These are phyloP conservation scores for Polylopha cassiicola DNA, from an alignment of 2,888 invertebrate genomes.

Conservation along the genomic window DNA sequence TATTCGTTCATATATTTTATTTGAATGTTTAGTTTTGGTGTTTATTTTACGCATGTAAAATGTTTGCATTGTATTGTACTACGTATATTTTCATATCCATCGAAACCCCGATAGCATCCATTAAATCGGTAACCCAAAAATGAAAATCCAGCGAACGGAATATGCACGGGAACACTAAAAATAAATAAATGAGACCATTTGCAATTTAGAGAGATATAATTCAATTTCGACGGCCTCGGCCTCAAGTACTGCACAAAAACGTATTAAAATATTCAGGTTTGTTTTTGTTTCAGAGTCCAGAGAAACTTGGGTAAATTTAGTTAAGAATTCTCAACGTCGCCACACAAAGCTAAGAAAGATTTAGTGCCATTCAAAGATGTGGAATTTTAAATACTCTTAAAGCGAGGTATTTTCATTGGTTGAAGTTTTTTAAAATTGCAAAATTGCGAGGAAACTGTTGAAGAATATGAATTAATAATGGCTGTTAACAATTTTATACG, in stretches of 20 bases:
- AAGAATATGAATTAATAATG: too few relatives aligned
- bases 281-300: slow-evolving; percentile 36
- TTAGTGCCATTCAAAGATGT: slow-evolving; percentile 36
- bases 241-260: slow-evolving; percentile 30
- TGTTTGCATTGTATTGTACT: too few relatives aligned
- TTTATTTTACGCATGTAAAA: too few relatives aligned
- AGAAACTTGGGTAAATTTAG: slow-evolving; percentile 37
- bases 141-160: slow-evolving; percentile 22
- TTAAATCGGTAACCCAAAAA: slow-evolving; percentile 13
- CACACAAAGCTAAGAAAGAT: slow-evolving; percentile 33
- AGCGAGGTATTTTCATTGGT: slow-evolving; percentile 21
- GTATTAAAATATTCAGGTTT: slow-evolving; percentile 50
- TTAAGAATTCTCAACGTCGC: slow-evolving; percentile 30
- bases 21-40: too few relatives aligned
- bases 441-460: too few relatives aligned
- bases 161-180: slow-evolving; percentile 25
- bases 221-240: slow-evolving; percentile 40
- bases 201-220: slow-evolving; percentile 51
- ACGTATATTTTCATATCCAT: slow-evolving; percentile 10
- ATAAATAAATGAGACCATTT: slow-evolving; percentile 47
- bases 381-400: slow-evolving; percentile 36
- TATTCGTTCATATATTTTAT: too few relatives aligned
- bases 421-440: too few relatives aligned
- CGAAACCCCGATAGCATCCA: neutral
- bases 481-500: too few relatives aligned